Percentiles rank a stretch among this genome's conserved stretches.
Conservation (phyloP, 2,113 vertebrate genomes). For the Platysternon megacephalum region DNA sequence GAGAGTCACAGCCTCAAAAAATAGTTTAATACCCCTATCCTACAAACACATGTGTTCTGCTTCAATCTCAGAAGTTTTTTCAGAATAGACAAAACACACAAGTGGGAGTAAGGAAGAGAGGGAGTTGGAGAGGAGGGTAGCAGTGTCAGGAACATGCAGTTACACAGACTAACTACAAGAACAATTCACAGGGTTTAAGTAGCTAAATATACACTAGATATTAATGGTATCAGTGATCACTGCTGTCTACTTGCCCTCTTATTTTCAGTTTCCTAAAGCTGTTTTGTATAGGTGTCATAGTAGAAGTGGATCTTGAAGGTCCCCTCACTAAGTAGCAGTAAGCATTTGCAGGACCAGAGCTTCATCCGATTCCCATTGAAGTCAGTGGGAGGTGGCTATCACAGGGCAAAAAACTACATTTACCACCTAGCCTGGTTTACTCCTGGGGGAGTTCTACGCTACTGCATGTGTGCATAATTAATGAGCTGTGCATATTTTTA, state of each 20-base stretch:
- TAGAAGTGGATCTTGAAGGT: fast-evolving
- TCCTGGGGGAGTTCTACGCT: too few relatives aligned
- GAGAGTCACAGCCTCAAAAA: too few relatives aligned
- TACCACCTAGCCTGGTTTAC: neutral
- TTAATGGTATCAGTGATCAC: neutral
- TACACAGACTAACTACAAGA: too few relatives aligned
- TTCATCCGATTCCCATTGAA: neutral
- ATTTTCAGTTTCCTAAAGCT: neutral
- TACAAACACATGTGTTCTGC: neutral
- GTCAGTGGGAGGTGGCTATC: neutral
- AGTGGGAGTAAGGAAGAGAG: too few relatives aligned
- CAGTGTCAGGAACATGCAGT: neutral
- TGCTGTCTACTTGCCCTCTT: neutral
- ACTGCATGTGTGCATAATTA: too few relatives aligned
- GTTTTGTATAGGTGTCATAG: too few relatives aligned
- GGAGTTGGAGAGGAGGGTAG: neutral
- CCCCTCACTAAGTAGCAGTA: neutral
- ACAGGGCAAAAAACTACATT: neutral
- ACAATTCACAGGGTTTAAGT: too few relatives aligned
- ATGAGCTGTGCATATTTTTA: too few relatives aligned
- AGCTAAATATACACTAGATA: neutral
- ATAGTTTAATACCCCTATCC: fast-evolving
- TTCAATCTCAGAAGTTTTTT: fast-evolving
- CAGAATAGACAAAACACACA: neutral
- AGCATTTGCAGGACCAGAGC: neutral